Base-by-base conservation (phyloP, 2,113 vertebrate species). In the Amphiprion percula region DNA sequence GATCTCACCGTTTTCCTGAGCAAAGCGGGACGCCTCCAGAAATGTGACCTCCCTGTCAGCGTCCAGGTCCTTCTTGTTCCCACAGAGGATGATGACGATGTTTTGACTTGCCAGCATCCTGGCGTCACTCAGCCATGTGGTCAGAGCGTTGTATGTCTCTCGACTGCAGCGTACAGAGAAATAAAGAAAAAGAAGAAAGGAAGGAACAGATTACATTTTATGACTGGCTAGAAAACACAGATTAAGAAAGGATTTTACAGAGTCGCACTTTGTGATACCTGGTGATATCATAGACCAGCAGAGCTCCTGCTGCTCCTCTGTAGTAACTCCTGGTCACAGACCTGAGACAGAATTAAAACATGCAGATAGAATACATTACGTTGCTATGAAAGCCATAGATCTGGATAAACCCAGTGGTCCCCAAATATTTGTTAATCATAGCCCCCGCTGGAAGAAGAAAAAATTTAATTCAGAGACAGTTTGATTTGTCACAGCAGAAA, bases 301-400 rank as follows among this genome's bases (percentile, higher is more conserved):
- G 91, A 11, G 97, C 97, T 72, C 97, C 97, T 1, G 97, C 97
- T 0, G 97, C 97, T 53, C 97, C 97, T 90, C 97, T 95, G 87
- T 98, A 98, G 77, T 98, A 98, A 90, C 97, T 98, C 73, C 97
- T 93, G 0, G 97, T 98, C 74, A 98, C 97, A 19, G 97, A 98
- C 90, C 97, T 98, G 70, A 81, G 28, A 76, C 17, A 72, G 30
- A 90, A 44, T 77, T 0, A 44, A 33, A 28, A 44, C 12, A 44
- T 2, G 14, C 41, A 44, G 14, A 15, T 15, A 37, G 33, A 37
- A 9, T 9, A 37, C 33, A 10, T 9, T 37, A 37, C 8, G 9
- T 37, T 10, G 33, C 1, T 9, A 6, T 37, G 8, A 37, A 33
- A 37, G 33, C 8, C 8, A 37, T 33, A 33, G 4, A 33, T 33